phyloP scores from a whole-genome alignment of 1,140 invertebrate genomes.

The Druon quercuslanigerum region DNA sequence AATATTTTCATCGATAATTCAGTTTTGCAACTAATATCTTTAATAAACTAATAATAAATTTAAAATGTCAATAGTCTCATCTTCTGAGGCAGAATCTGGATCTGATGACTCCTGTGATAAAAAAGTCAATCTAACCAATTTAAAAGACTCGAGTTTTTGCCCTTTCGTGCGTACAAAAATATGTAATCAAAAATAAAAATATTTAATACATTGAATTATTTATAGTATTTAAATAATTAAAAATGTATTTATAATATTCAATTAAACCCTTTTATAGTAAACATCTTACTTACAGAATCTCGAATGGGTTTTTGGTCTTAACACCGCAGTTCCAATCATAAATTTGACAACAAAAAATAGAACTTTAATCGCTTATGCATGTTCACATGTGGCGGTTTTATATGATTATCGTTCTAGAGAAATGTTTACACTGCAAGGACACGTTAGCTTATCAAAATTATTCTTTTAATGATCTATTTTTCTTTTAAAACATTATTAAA shows the following conservation, averaged over 20 bases:
- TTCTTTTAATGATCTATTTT: conserved; percentile 27
- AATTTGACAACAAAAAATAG: conserved; percentile 74
- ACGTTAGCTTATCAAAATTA: conserved; percentile 69
- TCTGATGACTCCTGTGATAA: too few species aligned
- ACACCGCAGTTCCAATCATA: conserved; percentile 72
- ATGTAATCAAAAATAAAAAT: not conserved
- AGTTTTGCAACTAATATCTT: too few species aligned
- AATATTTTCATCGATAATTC: too few species aligned
- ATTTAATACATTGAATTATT: not conserved
- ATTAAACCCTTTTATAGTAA: too few species aligned
- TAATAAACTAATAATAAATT: too few species aligned
- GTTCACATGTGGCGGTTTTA: conserved; percentile 74
- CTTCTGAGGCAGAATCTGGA: too few species aligned
- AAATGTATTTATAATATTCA: too few species aligned
- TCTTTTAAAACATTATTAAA: conserved; percentile 35
- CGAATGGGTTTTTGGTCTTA: conserved; percentile 78
- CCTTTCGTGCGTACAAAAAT: not conserved
- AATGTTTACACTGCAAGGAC: conserved; percentile 77
- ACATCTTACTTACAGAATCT: conserved; percentile 62
- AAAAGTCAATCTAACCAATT: not conserved
- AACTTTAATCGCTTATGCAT: conserved; percentile 75
- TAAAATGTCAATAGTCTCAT: too few species aligned
- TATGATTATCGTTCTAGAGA: conserved; percentile 75
- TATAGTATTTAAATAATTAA: not conserved
- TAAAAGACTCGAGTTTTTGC: not conserved